Base-by-base conservation (phyloP, 2,888 invertebrate genomes). In the Apotomis capreana region DNA sequence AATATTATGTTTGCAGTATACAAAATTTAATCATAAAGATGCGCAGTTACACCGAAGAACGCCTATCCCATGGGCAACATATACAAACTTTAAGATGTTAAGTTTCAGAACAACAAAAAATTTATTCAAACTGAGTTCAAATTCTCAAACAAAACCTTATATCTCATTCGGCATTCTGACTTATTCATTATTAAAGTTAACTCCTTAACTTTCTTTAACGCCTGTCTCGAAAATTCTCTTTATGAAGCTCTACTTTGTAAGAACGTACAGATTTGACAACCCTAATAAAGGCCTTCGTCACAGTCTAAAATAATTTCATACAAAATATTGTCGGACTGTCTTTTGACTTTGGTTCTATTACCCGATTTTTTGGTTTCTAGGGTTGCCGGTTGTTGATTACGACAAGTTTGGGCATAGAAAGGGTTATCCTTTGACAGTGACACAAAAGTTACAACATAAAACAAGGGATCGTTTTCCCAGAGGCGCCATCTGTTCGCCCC, bases 381-480 rank as follows among this genome's bases (percentile, higher is more conserved):
- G 12, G 57, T 54, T 15, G 10, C 10, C 37, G 46, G 54, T 37
- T 52, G 58, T 54, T 49, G 68, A 72, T 72, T 63, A 63, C 52
- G 52, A 51, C 54, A 58, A 61, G 61, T 68, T 37, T 57, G 36
- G 49, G 52, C 61, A 37, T 46, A 51, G 72, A 68, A 68, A 68
- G 72, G 71, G 68, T 68, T 72, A 62, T 68, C 52, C 58, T 68
- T 68, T 63, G 68, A 54, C 58, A 37, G 62, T 63, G 72, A 68
- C 68, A 72, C 72, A 44, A 72, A 68, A 72, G 72, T 72, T 72
- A 46, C 57, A 59, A 72, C 72, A 68, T 72, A 72, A 72, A 72
- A 72, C 72, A 68, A 59, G 72, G 71, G 72, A 63, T 58, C 59
- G 72, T 72, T 72, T 72, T 72, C 72, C 72, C 68, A 68, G 68